These are phyloP conservation scores for Thryonomys swinderianus DNA, from an alignment of 2,113 vertebrate genomes.

Conservation along the genomic window DNA sequence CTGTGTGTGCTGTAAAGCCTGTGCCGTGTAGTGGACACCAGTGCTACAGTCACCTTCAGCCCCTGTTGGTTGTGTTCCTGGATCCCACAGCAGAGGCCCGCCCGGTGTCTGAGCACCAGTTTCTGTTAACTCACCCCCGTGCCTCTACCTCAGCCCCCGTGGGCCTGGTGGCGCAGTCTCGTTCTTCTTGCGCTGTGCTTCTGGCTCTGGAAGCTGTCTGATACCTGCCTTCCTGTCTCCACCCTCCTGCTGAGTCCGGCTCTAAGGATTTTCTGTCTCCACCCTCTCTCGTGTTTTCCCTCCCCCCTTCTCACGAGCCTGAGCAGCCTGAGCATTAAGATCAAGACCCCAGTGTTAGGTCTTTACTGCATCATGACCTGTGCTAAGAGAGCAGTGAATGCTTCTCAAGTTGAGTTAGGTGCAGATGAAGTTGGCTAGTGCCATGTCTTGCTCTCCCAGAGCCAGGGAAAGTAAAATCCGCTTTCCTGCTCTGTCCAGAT, in stretches of 20 bases:
- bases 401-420: background rate
- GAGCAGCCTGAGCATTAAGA: background rate
- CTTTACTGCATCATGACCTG: background rate
- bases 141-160: constrained; percentile 87
- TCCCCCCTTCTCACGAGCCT: accelerated
- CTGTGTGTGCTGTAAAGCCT: background rate
- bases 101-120: constrained; percentile 97
- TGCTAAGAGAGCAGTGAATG: background rate
- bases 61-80: constrained; percentile 96
- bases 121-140: constrained; percentile 94
- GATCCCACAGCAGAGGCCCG: constrained; percentile 98
- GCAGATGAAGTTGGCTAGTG: background rate
- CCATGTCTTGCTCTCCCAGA: background rate
- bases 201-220: background rate
- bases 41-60: constrained; percentile 97
- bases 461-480: background rate
- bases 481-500: background rate
- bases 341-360: background rate
- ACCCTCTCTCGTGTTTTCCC: accelerated
- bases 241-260: too few relatives aligned
- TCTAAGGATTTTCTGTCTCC: background rate
- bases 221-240: background rate
- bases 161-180: too few relatives aligned
- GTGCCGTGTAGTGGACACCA: constrained; percentile 94
- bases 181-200: too few relatives aligned